These are phyloP conservation scores for Parapsyche elsis DNA, from an alignment of 1,140 invertebrate genomes.

Conservation along the genomic window DNA sequence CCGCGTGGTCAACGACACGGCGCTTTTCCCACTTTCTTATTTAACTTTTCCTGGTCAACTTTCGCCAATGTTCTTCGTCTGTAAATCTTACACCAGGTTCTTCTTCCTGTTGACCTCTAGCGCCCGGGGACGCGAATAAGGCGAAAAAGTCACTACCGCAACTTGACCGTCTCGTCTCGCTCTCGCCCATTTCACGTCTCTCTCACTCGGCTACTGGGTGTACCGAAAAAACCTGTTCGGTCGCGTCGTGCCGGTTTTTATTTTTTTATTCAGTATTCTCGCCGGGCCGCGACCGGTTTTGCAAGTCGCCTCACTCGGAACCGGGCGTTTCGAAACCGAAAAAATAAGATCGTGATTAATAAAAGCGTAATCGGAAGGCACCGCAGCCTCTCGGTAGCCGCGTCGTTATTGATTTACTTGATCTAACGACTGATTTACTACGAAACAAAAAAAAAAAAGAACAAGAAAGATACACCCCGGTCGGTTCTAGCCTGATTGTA, in stretches of 20 bases:
- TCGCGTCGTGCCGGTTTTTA: background rate
- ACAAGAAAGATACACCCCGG: too few species aligned
- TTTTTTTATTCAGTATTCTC: background rate
- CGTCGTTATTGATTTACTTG: too few species aligned
- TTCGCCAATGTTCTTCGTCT: too few species aligned
- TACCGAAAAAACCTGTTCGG: constrained; percentile 16
- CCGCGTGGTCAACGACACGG: too few species aligned
- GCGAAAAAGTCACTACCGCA: background rate
- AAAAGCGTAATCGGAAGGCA: too few species aligned
- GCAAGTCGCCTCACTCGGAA: constrained; percentile 7
- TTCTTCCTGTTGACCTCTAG: constrained; percentile 30
- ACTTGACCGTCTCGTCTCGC: constrained; percentile 4
- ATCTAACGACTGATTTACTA: too few species aligned
- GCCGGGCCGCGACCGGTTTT: constrained; percentile 19
- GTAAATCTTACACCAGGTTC: background rate
- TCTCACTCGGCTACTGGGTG: background rate
- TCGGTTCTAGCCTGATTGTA: too few species aligned
- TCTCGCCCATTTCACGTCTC: constrained; percentile 2
- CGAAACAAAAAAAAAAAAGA: too few species aligned
- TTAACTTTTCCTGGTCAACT: too few species aligned
- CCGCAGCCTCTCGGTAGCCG: too few species aligned
- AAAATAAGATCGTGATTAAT: constrained; percentile 29
- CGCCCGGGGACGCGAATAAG: background rate
- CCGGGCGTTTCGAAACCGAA: constrained; percentile 28
- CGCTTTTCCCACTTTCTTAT: too few species aligned